These are phyloP conservation scores for Toxostoma redivivum DNA, from an alignment of 2,113 vertebrate genomes.

Conservation along the genomic window DNA sequence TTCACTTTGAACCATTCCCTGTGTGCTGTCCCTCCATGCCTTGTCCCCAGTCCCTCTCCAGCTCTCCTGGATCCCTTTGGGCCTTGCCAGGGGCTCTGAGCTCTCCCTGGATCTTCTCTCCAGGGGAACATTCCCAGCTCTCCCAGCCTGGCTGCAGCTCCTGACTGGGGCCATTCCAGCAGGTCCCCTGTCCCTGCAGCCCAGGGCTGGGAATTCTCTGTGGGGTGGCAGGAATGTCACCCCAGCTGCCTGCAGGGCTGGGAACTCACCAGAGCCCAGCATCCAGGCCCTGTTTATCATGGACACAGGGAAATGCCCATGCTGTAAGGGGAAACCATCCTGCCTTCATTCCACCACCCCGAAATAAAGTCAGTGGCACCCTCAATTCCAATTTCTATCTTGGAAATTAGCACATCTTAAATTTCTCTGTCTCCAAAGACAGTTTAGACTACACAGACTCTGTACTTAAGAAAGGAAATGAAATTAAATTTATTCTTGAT, in stretches of 20 bases:
- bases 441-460: neutral
- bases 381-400: neutral
- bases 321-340: neutral
- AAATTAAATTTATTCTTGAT: neutral
- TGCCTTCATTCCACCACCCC: neutral
- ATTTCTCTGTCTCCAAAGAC: neutral
- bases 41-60: neutral
- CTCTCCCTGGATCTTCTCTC: neutral
- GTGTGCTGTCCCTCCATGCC: neutral
- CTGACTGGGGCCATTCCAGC: neutral
- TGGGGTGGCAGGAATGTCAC: neutral
- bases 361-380: neutral
- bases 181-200: neutral
- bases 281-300: rapidly evolving
- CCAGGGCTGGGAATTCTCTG: neutral
- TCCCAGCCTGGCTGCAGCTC: neutral
- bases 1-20: neutral
- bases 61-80: neutral
- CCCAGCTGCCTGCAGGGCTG: neutral
- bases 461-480: neutral
- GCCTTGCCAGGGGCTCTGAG: neutral
- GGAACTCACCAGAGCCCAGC: neutral
- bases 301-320: neutral
- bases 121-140: neutral
- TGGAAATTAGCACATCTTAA: neutral